Percentiles rank a stretch among this genome's conserved stretches.
phyloP scores from a whole-genome alignment of 2,797 vertebrate species.

The Harpagifer antarcticus region DNA sequence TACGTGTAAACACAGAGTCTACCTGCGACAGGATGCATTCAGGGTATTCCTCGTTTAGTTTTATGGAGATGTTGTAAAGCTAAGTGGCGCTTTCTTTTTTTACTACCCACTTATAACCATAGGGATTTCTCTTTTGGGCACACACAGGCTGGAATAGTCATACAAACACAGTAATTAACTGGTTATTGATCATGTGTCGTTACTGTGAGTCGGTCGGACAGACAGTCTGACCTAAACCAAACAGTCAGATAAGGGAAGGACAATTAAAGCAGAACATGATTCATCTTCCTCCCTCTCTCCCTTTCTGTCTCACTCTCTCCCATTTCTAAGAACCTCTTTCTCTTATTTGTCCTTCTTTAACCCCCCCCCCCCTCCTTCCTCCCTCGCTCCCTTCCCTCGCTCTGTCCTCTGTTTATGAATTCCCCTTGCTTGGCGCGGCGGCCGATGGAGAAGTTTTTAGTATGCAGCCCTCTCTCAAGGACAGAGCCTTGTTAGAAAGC shows the following conservation, averaged over 20 bases:
- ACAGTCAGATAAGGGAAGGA: slow-evolving; percentile 72
- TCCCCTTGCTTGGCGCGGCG: slow-evolving; percentile 81
- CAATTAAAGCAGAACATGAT: slow-evolving; percentile 68
- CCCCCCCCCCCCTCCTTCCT: slow-evolving; percentile 16
- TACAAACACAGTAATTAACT: slow-evolving; percentile 69
- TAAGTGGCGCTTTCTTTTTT: slow-evolving; percentile 45
- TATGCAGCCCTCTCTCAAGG: slow-evolving; percentile 90
- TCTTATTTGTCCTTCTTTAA: slow-evolving; percentile 62
- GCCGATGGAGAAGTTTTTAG: slow-evolving; percentile 86
- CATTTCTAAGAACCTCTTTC: slow-evolving; percentile 64
- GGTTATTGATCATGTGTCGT: slow-evolving; percentile 74
- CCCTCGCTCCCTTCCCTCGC: slow-evolving; percentile 33
- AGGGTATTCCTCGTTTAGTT: slow-evolving; percentile 41
- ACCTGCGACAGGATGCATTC: slow-evolving; percentile 30
- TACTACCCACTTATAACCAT: slow-evolving; percentile 33
- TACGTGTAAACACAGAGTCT: slow-evolving; percentile 36
- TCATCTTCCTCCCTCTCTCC: slow-evolving; percentile 61
- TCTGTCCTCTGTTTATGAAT: slow-evolving; percentile 87
- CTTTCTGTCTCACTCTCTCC: slow-evolving; percentile 32
- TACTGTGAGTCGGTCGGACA: slow-evolving; percentile 63
- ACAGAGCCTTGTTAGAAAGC: slow-evolving; percentile 83
- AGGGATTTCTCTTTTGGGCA: slow-evolving; percentile 38
- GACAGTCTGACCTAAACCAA: slow-evolving; percentile 66
- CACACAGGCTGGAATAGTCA: slow-evolving; percentile 40
- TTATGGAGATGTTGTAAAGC: slow-evolving; percentile 62